These are phyloP conservation scores for Papilio protenor DNA, from an alignment of 2,888 invertebrate species.

Conservation along the genomic window DNA sequence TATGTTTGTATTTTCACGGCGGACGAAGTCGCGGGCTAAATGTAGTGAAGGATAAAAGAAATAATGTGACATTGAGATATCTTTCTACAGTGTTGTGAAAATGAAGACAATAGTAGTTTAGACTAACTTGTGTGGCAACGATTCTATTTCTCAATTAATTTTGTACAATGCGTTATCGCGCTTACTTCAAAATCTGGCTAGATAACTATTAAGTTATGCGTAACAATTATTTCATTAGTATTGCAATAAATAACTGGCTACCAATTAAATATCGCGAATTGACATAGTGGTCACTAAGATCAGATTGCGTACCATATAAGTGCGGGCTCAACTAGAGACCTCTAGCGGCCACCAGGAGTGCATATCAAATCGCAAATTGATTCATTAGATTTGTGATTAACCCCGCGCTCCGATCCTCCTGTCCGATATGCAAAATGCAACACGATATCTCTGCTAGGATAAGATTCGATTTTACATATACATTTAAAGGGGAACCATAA, in stretches of 20 bases:
- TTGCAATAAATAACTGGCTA: slow-evolving; percentile 3
- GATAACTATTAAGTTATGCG: slow-evolving; percentile 9
- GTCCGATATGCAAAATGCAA: slow-evolving; percentile 71
- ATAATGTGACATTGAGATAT: not conserved
- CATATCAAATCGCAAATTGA: slow-evolving; percentile 66
- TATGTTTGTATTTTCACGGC: too few relatives aligned
- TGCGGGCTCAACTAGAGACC: slow-evolving; percentile 37
- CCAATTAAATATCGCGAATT: slow-evolving; percentile 18
- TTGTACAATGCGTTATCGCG: not conserved
- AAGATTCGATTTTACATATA: slow-evolving; percentile 59
- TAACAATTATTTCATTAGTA: slow-evolving; percentile 16
- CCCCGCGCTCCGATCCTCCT: slow-evolving; percentile 64
- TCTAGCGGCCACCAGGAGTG: slow-evolving; percentile 54
- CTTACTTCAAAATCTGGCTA: not conserved
- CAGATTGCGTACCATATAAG: slow-evolving; percentile 21
- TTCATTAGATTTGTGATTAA: slow-evolving; percentile 79
- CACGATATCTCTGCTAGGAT: slow-evolving; percentile 65
- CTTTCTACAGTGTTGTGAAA: not conserved
- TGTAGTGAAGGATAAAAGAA: not conserved
- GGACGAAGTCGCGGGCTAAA: too few relatives aligned
- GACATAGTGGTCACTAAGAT: slow-evolving; percentile 5
- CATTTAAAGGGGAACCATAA: slow-evolving; percentile 14
- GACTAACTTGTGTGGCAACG: not conserved
- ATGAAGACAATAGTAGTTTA: not conserved
- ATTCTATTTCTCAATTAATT: not conserved